Base-by-base conservation (phyloP, 2,888 invertebrate species). In the Neria commutata region DNA sequence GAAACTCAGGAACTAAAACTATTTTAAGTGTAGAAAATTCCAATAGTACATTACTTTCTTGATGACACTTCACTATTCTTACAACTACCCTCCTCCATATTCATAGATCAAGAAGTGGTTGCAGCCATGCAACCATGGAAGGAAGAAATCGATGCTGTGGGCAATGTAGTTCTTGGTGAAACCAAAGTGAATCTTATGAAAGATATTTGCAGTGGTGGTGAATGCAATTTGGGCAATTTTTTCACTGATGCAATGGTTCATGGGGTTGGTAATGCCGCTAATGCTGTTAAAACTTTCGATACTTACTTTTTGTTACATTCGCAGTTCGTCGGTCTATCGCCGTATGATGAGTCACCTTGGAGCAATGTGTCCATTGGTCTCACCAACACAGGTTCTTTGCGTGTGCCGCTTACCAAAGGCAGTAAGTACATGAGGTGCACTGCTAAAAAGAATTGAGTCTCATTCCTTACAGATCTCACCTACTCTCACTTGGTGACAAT, bases 161-260 rank as follows among this genome's bases (percentile, higher is more conserved):
- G 87, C 0, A 81, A 81, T 1, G 76, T 82, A 58, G 78, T 84
- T n/a, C 72, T 92, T 2, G 92, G 91, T 0, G 65, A 63, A 1
- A 84, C 87, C 0, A 78, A 83, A 64, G 88, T 91, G 0, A 76
- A 83, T 14, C 75, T 93, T 34, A 83, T 85, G 1, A 84, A 83
- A 34, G 77, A 78, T 0, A 71, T 76, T 1, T 91, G 91, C 67
- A 73, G 85, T 1, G 80, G 81, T 10, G 72, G 71, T 0, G 92
- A 93, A 77, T 93, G 92, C 70, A 90, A 88, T 70, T 79, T 92
- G 49, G 93, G 91, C 24, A 89, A 87, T 74, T 86, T 91, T 24
- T 84, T 91, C 52, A 85, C 90, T 29, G 91, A 92, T 65, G 87
- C 91, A 0, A 87, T 89, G 81, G 82, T 91, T 62, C 82, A 88